Evolutionary conservation across 1,140 invertebrate species (phyloP).

Genomic region (Atta texana): DNA sequence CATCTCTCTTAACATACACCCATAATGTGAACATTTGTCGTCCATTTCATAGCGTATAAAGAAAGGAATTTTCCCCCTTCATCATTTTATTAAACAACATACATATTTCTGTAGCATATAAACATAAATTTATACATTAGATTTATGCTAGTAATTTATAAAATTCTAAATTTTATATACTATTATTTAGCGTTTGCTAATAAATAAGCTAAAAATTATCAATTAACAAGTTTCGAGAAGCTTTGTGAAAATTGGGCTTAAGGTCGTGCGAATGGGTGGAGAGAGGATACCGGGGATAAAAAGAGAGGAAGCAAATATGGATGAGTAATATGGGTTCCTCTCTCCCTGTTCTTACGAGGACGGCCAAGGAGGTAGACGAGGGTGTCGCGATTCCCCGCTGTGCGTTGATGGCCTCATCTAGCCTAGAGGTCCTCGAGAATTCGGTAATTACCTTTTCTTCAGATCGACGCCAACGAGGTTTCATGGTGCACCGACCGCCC

Average conservation of each 20-base stretch:
- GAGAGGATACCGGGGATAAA: slow-evolving; percentile 27
- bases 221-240: background rate
- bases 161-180: background rate
- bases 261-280: slow-evolving; percentile 52
- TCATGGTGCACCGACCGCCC: slow-evolving; percentile 57
- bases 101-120: background rate
- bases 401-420: slow-evolving; percentile 82
- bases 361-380: slow-evolving; percentile 68
- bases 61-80: slow-evolving; percentile 17
- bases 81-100: background rate
- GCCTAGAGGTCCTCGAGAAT: slow-evolving; percentile 74
- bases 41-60: slow-evolving; percentile 36
- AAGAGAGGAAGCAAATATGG: slow-evolving; percentile 68
- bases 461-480: slow-evolving; percentile 73
- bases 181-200: background rate
- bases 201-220: background rate
- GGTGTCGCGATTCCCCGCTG: slow-evolving; percentile 84
- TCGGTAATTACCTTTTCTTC: slow-evolving; percentile 81
- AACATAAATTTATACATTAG: slow-evolving; percentile 3
- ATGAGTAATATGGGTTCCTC: slow-evolving; percentile 79
- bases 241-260: slow-evolving; percentile 67
- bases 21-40: background rate
- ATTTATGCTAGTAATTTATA: background rate
- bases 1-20: slow-evolving; percentile 7
- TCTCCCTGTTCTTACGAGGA: slow-evolving; percentile 67